Conservation (phyloP, 35 echinoderm and acorn worm genomes). For the Stichopus chloronotus region DNA sequence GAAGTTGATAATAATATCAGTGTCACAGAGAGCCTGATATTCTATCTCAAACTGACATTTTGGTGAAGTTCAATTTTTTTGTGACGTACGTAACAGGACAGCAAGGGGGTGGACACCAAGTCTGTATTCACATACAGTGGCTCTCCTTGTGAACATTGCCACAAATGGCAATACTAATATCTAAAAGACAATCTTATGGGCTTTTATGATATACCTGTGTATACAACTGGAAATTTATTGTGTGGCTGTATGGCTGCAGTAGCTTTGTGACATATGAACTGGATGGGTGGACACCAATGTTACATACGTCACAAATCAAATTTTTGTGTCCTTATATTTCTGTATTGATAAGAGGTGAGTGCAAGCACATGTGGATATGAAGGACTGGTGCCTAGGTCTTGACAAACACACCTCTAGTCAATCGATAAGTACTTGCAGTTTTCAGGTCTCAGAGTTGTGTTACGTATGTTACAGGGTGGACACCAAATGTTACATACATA, state of each 20-base stretch:
- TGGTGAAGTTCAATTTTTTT: slow-evolving; percentile 17
- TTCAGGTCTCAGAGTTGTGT: too few relatives aligned
- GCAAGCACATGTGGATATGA: slow-evolving; percentile 23
- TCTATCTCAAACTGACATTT: slow-evolving; percentile 24
- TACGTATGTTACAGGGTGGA: too few relatives aligned
- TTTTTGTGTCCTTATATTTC: slow-evolving; percentile 19
- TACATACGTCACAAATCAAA: background rate
- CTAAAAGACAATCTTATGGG: slow-evolving; percentile 28
- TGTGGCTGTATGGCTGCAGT: slow-evolving; percentile 8
- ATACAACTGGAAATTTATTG: slow-evolving; percentile 23
- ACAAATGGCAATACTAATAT: slow-evolving; percentile 21
- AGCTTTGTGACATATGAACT: background rate
- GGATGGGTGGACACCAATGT: slow-evolving; percentile 21
- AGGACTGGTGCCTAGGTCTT: slow-evolving; percentile 5
- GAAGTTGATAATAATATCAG: background rate
- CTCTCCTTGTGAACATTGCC: slow-evolving; percentile 27
- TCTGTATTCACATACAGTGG: slow-evolving; percentile 22
- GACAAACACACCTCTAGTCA: slow-evolving; percentile 22
- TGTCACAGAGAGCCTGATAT: slow-evolving; percentile 7
- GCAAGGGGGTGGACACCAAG: slow-evolving; percentile 9
- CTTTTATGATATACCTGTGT: slow-evolving; percentile 7
- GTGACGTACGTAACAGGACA: slow-evolving; percentile 3
- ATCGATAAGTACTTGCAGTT: slow-evolving; percentile 11
- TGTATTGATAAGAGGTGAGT: background rate
- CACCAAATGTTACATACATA: too few relatives aligned